phyloP scores from a whole-genome alignment of 2,888 invertebrate genomes.

The Linnaemya tessellans region DNA sequence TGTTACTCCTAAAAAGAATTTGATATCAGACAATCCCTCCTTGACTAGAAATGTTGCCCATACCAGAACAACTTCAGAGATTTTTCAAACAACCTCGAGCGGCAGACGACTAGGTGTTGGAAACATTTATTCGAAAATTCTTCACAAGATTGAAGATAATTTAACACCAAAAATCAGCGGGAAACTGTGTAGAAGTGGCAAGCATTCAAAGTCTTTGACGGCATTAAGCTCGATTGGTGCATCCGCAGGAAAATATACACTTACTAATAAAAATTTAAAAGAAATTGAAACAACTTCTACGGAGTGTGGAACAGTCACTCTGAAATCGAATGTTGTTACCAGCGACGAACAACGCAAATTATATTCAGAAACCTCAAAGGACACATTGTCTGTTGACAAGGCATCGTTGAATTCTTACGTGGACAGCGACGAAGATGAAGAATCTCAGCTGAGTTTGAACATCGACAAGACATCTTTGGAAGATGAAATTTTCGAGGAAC shows the following conservation, averaged over 20 bases:
- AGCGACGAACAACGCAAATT: slow-evolving; percentile 1
- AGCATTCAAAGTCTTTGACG: slow-evolving; percentile 79
- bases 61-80: slow-evolving; percentile 48
- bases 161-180: slow-evolving; percentile 80
- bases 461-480: slow-evolving; percentile 81
- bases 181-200: slow-evolving; percentile 79
- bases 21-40: slow-evolving; percentile 20
- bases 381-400: slow-evolving; percentile 38
- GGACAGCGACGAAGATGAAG: slow-evolving; percentile 82
- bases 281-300: neutral
- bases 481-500: slow-evolving; percentile 83
- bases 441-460: slow-evolving; percentile 78
- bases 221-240: slow-evolving; percentile 75
- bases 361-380: slow-evolving; percentile 33
- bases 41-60: neutral
- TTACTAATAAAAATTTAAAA: slow-evolving; percentile 27
- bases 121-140: slow-evolving; percentile 81
- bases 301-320: neutral
- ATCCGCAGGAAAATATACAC: slow-evolving; percentile 70
- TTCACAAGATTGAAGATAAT: slow-evolving; percentile 83
- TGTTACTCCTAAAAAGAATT: slow-evolving; percentile 61
- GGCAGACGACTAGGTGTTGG: slow-evolving; percentile 75
- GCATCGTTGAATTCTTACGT: slow-evolving; percentile 28
- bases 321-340: neutral
- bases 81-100: slow-evolving; percentile 47